Evolutionary conservation across 2,888 invertebrate species (phyloP), one percentile per base, ranked within the genome.

Genomic region (Pyralis farinalis): DNA sequence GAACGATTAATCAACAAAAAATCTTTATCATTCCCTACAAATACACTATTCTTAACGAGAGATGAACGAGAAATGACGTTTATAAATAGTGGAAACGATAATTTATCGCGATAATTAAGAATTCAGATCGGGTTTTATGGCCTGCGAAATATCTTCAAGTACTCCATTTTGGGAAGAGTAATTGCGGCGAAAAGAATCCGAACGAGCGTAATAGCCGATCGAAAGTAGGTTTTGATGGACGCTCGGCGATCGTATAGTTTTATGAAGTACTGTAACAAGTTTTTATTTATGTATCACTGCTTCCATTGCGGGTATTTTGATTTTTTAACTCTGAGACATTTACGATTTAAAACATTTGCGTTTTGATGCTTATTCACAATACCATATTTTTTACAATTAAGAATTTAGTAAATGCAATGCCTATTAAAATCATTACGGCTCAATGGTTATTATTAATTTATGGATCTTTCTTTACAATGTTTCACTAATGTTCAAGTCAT

Each of bases 21-120:
- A 28, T 11, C 21, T 31, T 38, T 12, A 32, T 38, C 32, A 38
- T 37, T 3, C n/a, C 1, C 21, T 1, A 22, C 9, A 10, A 10
- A 7, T 8, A 11, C 7, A 25, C 25, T 7, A 7, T 25, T 25
- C 21, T 30, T 27, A 38, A 38, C 25, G 25, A 38, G 32, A 27
- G 32, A 25, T 38, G 28, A 10, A 3, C 11, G 21, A 37, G 30
- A 30, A 27, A 9, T 8, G 28, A 39, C 9, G 10, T 16, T 16
- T 10, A 8, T 10, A 16, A 21, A 30, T 20, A 28, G 27, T 20
- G 33, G 7, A 33, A 37, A 33, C 12, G 10, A 10, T 33, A 33
- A 39, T 39, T 39, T 39, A 34, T 39, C 12, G 39, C 39, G 8
- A 22, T 39, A 39, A 39, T 39, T 39, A 33, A 25, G 25, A 12